These are phyloP conservation scores for Arrhopalites spinosus DNA, from an alignment of 2,888 invertebrate genomes.

Conservation along the genomic window DNA sequence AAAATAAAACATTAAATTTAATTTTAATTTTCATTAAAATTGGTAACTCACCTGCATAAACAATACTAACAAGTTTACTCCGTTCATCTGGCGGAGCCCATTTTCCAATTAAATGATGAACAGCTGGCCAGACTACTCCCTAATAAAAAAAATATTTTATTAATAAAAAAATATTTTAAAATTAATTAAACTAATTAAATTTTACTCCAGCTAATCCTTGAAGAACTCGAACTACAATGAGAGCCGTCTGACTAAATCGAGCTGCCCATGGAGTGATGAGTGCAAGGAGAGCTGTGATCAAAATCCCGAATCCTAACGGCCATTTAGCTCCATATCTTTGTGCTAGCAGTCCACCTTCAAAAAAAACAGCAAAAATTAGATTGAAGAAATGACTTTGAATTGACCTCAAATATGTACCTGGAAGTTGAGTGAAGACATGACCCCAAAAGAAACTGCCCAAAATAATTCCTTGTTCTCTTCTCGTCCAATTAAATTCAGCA, in stretches of 20 bases:
- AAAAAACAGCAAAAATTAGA: no score
- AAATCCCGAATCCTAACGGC: slow-evolving; percentile 78
- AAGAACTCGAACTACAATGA: slow-evolving; percentile 75
- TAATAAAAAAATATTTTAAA: not conserved
- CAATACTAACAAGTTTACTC: slow-evolving; percentile 56
- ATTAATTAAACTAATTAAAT: not conserved
- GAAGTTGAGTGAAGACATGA: slow-evolving; percentile 24
- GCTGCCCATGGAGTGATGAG: slow-evolving; percentile 78
- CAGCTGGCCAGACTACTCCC: slow-evolving; percentile 56
- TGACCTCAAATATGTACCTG: not conserved
- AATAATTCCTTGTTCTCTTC: slow-evolving; percentile 37
- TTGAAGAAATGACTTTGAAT: slow-evolving; percentile 59
- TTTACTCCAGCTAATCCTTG: slow-evolving; percentile 77
- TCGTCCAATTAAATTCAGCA: slow-evolving; percentile 38
- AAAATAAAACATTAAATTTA: slow-evolving; percentile 52
- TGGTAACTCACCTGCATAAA: slow-evolving; percentile 61
- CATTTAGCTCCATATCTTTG: slow-evolving; percentile 84
- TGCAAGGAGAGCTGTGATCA: slow-evolving; percentile 81
- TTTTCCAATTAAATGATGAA: slow-evolving; percentile 57
- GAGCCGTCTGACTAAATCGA: slow-evolving; percentile 71
- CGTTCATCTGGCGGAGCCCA: slow-evolving; percentile 58
- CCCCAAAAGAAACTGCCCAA: slow-evolving; percentile 76
- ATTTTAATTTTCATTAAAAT: not conserved
- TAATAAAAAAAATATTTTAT: slow-evolving; percentile 53
- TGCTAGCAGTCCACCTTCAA: slow-evolving; percentile 76